A percentile compares a stretch with the other conserved stretches of the same genome.
phyloP scores from a whole-genome alignment of 1,140 invertebrate species.

The Zaprionus inermis region DNA sequence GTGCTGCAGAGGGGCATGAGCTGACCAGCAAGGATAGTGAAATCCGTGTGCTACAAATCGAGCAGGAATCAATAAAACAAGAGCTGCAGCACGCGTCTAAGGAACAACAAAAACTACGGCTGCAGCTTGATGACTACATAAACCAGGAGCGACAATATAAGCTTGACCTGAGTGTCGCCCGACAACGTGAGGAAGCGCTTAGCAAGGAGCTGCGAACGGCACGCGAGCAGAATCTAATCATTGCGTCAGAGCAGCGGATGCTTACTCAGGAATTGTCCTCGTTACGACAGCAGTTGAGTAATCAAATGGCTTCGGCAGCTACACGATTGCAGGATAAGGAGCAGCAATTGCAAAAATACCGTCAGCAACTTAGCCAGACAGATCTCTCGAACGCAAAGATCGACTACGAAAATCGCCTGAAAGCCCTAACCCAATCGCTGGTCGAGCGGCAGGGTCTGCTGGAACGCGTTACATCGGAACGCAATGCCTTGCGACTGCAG shows the following conservation, averaged over 20 bases:
- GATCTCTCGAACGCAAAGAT: constrained; percentile 52
- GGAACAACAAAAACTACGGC: constrained; percentile 51
- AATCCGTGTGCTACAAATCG: constrained; percentile 67
- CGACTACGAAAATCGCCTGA: constrained; percentile 89
- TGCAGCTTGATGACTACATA: constrained; percentile 64
- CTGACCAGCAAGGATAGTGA: constrained; percentile 56
- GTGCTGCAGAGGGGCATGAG: background rate
- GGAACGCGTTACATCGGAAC: constrained; percentile 91
- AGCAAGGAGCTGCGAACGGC: constrained; percentile 60
- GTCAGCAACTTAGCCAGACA: constrained; percentile 53
- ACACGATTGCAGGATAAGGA: constrained; percentile 79
- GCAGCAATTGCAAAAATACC: constrained; percentile 62
- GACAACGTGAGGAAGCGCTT: constrained; percentile 54
- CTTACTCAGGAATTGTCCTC: constrained; percentile 74
- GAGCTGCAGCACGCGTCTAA: constrained; percentile 62
- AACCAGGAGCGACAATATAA: constrained; percentile 51
- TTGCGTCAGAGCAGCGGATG: constrained; percentile 71
- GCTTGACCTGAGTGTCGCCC: constrained; percentile 44
- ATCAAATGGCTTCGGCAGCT: constrained; percentile 75
- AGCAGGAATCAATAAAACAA: constrained; percentile 63
- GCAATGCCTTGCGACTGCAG: constrained; percentile 91
- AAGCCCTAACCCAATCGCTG: constrained; percentile 90
- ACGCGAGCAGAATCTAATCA: constrained; percentile 49
- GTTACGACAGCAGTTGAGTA: constrained; percentile 77
- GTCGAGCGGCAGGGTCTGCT: constrained; percentile 92